These are phyloP conservation scores for Montifringilla adamsi DNA, from an alignment of 2,113 vertebrate genomes.

Conservation along the genomic window DNA sequence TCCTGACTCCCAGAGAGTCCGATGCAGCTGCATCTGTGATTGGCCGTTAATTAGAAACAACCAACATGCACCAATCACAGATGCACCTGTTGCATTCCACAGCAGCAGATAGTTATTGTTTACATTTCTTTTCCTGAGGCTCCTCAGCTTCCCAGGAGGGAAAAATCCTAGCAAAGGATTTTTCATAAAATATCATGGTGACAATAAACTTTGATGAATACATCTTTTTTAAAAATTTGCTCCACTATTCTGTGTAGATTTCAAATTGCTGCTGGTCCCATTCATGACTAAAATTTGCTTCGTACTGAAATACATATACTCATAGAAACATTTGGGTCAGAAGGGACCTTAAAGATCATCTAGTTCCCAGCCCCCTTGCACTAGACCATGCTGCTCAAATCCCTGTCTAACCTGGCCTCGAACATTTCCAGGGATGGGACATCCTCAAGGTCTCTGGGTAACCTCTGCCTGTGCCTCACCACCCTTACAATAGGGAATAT, in stretches of 20 bases:
- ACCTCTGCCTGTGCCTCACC: neutral
- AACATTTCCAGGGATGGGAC: neutral
- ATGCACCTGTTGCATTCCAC: no score
- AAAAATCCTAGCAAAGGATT: no score
- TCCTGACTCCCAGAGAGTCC: no score
- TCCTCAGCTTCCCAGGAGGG: no score
- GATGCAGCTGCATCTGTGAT: no score
- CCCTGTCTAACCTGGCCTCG: fast-evolving
- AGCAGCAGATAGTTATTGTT: no score
- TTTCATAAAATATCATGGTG: no score
- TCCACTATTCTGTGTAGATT: neutral
- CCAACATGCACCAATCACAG: no score
- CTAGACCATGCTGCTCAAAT: neutral
- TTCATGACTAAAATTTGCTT: neutral
- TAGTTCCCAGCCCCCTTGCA: neutral
- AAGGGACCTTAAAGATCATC: neutral
- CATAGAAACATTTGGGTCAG: neutral
- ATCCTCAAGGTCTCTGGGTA: neutral
- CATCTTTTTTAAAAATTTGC: neutral
- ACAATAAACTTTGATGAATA: neutral
- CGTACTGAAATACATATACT: neutral
- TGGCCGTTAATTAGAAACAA: no score
- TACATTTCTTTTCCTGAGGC: no score
- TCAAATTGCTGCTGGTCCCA: neutral
- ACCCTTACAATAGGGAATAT: neutral